Evolutionary conservation across 2,797 vertebrate genomes (phyloP).

Genomic region (Hoplostethus mediterraneus): DNA sequence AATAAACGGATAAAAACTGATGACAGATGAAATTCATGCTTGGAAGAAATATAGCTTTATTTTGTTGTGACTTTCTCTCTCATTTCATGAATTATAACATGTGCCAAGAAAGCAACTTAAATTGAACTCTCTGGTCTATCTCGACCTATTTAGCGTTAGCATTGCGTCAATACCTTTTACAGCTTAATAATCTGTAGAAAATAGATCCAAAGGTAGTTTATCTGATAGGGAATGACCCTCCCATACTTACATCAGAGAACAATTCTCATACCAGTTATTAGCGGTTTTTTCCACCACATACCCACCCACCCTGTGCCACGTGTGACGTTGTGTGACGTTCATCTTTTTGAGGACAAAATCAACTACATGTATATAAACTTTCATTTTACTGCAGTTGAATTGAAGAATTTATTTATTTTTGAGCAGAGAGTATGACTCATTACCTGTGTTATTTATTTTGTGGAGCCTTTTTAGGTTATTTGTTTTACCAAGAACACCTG

Average conservation of each 20-base stretch:
- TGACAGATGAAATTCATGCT: neutral
- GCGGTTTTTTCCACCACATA: too few species aligned
- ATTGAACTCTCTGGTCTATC: neutral
- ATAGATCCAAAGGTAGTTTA: conserved; percentile 47
- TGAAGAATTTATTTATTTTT: too few species aligned
- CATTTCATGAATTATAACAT: neutral
- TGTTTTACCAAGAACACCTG: too few species aligned
- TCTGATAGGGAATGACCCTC: conserved; percentile 17
- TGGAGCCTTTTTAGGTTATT: too few species aligned
- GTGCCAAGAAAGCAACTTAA: neutral
- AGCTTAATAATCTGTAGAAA: conserved; percentile 48
- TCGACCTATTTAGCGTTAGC: conserved; percentile 7
- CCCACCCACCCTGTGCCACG: neutral
- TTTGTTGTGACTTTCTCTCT: too few species aligned
- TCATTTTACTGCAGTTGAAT: too few species aligned
- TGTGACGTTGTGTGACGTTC: neutral
- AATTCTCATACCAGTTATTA: neutral
- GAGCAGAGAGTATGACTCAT: too few species aligned
- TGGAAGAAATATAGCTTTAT: too few species aligned
- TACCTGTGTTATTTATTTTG: too few species aligned
- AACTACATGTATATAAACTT: neutral
- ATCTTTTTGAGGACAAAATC: neutral
- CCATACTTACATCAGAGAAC: neutral
- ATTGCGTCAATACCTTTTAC: conserved; percentile 32
- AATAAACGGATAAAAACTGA: too few species aligned